Conservation (phyloP, 2,888 invertebrate species). For the Heterodera filipjevi region DNA sequence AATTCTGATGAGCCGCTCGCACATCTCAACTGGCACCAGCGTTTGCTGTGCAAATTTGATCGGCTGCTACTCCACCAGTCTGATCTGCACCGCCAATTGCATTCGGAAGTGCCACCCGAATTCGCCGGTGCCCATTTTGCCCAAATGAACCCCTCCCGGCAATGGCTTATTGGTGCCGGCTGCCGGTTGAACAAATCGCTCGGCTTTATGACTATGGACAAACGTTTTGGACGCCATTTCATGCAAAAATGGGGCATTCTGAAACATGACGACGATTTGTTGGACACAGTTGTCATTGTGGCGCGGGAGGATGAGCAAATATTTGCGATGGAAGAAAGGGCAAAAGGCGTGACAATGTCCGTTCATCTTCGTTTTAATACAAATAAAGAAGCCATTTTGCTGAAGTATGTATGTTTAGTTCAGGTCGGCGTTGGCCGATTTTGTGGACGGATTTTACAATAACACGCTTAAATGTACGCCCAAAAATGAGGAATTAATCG, state of each 20-base stretch:
- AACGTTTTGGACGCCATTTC: constrained; percentile 23
- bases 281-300: constrained; percentile 11
- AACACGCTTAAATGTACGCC: constrained; percentile 12
- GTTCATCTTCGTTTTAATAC: neutral
- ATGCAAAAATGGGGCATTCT: constrained; percentile 18
- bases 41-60: neutral
- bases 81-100: neutral
- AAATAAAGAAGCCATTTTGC: neutral
- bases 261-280: neutral
- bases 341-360: neutral
- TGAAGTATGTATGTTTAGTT: neutral
- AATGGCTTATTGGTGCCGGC: constrained; percentile 1
- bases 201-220: constrained; percentile 22
- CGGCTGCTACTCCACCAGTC: neutral
- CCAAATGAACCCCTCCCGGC: neutral
- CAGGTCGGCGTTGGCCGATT: neutral
- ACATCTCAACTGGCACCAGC: neutral
- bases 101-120: neutral
- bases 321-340: neutral
- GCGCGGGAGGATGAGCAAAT: constrained; percentile 16
- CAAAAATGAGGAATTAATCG: neutral
- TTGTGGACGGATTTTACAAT: constrained; percentile 16
- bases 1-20: neutral
- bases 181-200: constrained; percentile 16
- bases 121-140: neutral